Conservation (phyloP, 1,140 invertebrate genomes). For the Scaptomyza pallida region DNA sequence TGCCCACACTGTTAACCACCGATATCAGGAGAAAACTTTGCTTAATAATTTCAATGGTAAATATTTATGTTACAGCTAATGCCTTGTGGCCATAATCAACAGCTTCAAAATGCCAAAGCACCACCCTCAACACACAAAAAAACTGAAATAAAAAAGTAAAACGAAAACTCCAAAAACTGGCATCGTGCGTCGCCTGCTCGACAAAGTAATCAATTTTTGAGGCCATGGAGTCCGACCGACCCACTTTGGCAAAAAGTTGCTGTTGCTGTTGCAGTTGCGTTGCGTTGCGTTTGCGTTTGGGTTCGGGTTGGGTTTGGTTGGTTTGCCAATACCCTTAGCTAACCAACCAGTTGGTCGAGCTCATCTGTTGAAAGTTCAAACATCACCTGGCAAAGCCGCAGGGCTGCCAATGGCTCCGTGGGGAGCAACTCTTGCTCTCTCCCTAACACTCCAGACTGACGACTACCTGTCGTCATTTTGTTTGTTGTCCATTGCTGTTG, state of each 20-base stretch:
- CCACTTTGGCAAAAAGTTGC: constrained; percentile 62
- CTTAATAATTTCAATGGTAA: constrained; percentile 80
- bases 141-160: not conserved
- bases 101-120: constrained; percentile 67
- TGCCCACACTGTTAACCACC: constrained; percentile 18
- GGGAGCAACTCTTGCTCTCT: constrained; percentile 15
- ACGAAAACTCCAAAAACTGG: constrained; percentile 32
- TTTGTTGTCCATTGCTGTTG: constrained; percentile 26
- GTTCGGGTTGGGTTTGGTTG: not conserved
- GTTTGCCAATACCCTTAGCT: not conserved
- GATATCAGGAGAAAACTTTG: constrained; percentile 59
- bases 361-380: constrained; percentile 68
- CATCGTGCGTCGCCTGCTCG: constrained; percentile 52
- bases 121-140: too few species aligned
- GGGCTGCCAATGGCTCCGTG: constrained; percentile 66
- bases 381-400: constrained; percentile 63
- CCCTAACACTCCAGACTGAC: constrained; percentile 24
- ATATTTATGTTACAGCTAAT: constrained; percentile 79
- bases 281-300: constrained; percentile 1
- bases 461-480: constrained; percentile 66
- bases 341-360: constrained; percentile 22
- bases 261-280: constrained; percentile 33
- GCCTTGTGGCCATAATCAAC: constrained; percentile 78
- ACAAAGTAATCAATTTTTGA: constrained; percentile 79
- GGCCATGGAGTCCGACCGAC: constrained; percentile 45